Percentiles rank a stretch among this genome's conserved stretches.
Conservation (phyloP, 2,113 vertebrate genomes). For the Pelobates fuscus region DNA sequence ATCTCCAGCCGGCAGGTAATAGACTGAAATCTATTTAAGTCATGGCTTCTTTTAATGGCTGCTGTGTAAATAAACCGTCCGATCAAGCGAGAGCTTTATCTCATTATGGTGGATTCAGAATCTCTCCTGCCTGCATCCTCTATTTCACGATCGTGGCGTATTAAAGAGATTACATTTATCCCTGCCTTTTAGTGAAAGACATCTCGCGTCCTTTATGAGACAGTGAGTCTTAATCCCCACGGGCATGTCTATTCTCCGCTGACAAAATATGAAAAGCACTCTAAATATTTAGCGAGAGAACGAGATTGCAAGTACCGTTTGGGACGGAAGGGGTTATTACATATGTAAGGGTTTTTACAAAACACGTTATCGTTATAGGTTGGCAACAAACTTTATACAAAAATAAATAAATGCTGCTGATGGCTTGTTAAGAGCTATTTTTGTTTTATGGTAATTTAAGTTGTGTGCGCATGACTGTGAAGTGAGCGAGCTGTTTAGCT, state of each 20-base stretch:
- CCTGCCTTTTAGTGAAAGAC: constrained; percentile 45
- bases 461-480: too few species aligned
- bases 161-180: constrained; percentile 49
- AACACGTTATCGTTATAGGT: too few species aligned
- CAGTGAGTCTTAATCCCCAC: constrained; percentile 15
- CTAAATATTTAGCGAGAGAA: background rate
- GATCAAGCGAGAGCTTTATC: constrained; percentile 42
- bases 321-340: too few species aligned
- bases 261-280: background rate
- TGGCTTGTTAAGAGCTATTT: too few species aligned
- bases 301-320: too few species aligned
- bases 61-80: constrained; percentile 42
- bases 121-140: constrained; percentile 25
- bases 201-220: constrained; percentile 12
- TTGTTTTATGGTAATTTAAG: too few species aligned
- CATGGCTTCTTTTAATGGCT: constrained; percentile 35
- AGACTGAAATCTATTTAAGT: constrained; percentile 46
- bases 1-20: constrained; percentile 32
- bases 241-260: constrained; percentile 4
- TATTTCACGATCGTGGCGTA: constrained; percentile 9
- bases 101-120: constrained; percentile 38
- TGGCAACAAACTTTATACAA: too few species aligned
- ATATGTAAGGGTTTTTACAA: too few species aligned
- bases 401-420: too few species aligned
- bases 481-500: too few species aligned